phyloP scores from a whole-genome alignment of 2,113 vertebrate genomes.

The Myotis yumanensis region DNA sequence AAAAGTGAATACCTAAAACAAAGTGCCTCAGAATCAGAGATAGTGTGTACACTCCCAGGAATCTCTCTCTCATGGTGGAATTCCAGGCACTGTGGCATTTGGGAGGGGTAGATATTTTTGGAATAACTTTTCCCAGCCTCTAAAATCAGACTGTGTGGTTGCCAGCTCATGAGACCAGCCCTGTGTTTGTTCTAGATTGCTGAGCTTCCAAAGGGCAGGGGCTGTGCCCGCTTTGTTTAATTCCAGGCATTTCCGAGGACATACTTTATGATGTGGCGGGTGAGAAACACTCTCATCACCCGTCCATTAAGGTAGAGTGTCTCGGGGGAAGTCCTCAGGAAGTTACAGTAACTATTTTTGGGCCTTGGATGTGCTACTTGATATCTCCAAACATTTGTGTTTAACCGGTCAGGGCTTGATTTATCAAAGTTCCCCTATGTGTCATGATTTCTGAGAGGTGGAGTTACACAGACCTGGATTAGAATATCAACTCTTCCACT shows the following conservation, averaged over 20 bases:
- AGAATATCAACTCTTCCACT: neutral
- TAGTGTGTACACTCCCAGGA: constrained; percentile 55
- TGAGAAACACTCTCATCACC: neutral
- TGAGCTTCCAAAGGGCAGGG: constrained; percentile 60
- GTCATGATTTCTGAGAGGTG: neutral
- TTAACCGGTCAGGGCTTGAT: neutral
- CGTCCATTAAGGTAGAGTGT: neutral
- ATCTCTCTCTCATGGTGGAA: constrained; percentile 65
- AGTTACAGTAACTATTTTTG: neutral
- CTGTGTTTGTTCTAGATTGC: constrained; percentile 62
- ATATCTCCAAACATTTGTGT: neutral
- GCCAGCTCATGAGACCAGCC: constrained; percentile 68
- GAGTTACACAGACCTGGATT: neutral
- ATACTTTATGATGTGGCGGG: neutral
- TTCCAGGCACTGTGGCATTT: constrained; percentile 73
- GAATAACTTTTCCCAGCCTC: constrained; percentile 62
- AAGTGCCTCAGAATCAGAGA: constrained; percentile 62
- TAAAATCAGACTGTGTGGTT: constrained; percentile 68
- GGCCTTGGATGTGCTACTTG: neutral
- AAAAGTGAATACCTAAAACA: neutral
- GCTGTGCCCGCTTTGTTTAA: constrained; percentile 48
- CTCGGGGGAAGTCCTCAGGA: neutral
- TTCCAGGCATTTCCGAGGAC: constrained; percentile 58
- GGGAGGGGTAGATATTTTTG: constrained; percentile 77
- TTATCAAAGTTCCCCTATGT: neutral